Conservation (phyloP, 2,797 vertebrate genomes). For the Myripristis murdjan region DNA sequence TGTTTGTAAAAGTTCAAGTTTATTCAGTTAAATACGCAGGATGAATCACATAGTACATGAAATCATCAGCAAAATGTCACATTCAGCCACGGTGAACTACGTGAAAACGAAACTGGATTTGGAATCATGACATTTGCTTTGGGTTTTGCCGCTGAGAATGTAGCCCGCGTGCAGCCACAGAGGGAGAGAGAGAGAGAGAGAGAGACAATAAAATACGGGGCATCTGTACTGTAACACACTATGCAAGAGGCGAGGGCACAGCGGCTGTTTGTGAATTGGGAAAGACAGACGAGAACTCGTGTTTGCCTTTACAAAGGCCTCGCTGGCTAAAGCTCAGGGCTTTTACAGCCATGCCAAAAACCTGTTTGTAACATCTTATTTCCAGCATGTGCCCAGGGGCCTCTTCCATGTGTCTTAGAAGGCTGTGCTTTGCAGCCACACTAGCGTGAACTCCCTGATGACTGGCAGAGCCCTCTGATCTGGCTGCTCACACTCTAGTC, state of each 20-base stretch:
- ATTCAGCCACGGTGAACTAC: not conserved
- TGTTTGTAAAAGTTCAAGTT: not conserved
- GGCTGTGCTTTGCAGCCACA: slow-evolving; percentile 63
- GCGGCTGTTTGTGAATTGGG: slow-evolving; percentile 21
- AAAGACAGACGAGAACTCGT: slow-evolving; percentile 16
- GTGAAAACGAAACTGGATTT: slow-evolving; percentile 32
- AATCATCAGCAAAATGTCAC: not conserved
- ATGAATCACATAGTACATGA: not conserved
- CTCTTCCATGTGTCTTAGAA: slow-evolving; percentile 65
- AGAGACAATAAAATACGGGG: slow-evolving; percentile 52
- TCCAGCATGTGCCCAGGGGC: slow-evolving; percentile 64
- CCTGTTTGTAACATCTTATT: slow-evolving; percentile 76
- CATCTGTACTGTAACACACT: slow-evolving; percentile 50
- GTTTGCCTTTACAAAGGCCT: slow-evolving; percentile 38
- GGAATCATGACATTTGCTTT: slow-evolving; percentile 33
- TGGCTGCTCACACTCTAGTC: slow-evolving; percentile 73
- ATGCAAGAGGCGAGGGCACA: slow-evolving; percentile 15
- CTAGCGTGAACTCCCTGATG: slow-evolving; percentile 69
- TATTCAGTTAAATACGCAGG: not conserved
- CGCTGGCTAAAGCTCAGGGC: slow-evolving; percentile 45
- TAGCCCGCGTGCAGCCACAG: not conserved
- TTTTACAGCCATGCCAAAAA: slow-evolving; percentile 54
- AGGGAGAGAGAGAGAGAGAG: slow-evolving; percentile 24
- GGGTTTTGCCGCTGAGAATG: slow-evolving; percentile 45
- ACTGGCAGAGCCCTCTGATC: slow-evolving; percentile 75